Evolutionary conservation across 2,888 invertebrate genomes (phyloP), one percentile per base, ranked within the genome.

Genomic region (Philaethria dido): DNA sequence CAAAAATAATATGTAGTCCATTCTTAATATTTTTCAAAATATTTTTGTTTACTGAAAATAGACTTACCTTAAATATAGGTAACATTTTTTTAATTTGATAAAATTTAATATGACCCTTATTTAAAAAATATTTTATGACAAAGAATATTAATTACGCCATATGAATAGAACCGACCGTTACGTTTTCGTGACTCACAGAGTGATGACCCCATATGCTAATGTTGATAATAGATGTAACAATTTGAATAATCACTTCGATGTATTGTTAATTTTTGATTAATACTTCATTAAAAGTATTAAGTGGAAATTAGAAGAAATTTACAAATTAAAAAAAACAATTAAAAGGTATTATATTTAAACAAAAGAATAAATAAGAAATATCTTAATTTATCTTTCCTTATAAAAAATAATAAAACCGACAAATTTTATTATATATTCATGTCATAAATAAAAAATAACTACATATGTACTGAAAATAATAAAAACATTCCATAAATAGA

Each of bases 181-280:
- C 61, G 36, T 61, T 42, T 60, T 59, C 18, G 44, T 69, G 69
- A 70, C 48, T 70, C 68, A 65, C 16, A 39, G 45, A 68, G 68
- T 65, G 57, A 68, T 68, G 69, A 70, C 69, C 69, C 64, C 64
- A 39, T 57, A 68, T 18, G 42, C 64, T 70, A 68, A 69, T 69
- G 55, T 39, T 50, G 62, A 60, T 66, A 66, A 69, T 70, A 64
- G 67, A 50, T 42, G 13, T 54, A 60, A 65, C 62, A 59, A 16
- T 62, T 64, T 47, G 57, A 57, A 62, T 65, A 68, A 68, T 70
- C 54, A 62, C 47, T 52, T 59, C n/a, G 33, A 9, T 18, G 36
- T 14, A 29, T 62, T 18, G 33, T 36, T 48, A 45, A 20, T 39
- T 45, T 44, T 57, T 39, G 20, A 36, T 62, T 39, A 45, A 61